Percentiles rank a stretch among this genome's conserved stretches.
Evolutionary conservation across 2,888 invertebrate species (phyloP).

Genomic region (Notodonta dromedarius): DNA sequence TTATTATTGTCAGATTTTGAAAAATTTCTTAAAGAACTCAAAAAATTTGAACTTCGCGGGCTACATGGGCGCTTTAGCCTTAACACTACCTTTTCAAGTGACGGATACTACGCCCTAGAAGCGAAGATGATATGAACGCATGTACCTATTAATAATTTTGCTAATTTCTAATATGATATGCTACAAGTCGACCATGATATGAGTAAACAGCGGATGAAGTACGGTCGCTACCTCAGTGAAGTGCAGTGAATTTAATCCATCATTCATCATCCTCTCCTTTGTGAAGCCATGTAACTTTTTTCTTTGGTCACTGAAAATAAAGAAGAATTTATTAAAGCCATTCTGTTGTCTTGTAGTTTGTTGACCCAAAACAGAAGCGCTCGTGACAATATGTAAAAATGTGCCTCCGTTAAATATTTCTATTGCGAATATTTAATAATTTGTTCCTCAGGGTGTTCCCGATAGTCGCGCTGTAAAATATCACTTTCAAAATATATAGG

Average conservation of each 20-base stretch:
- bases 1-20: too few species aligned
- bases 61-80: too few species aligned
- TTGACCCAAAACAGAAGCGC: too few species aligned
- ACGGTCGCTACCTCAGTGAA: constrained; percentile 83
- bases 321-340: not conserved
- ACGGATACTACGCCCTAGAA: not conserved
- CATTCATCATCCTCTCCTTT: constrained; percentile 77
- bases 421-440: too few species aligned
- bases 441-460: too few species aligned
- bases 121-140: constrained; percentile 38
- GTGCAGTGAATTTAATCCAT: constrained; percentile 86
- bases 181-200: constrained; percentile 84
- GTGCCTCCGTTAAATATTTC: too few species aligned
- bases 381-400: too few species aligned
- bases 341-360: too few species aligned
- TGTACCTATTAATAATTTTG: constrained; percentile 5
- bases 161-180: constrained; percentile 43
- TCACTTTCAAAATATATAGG: too few species aligned
- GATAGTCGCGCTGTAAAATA: too few species aligned
- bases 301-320: constrained; percentile 74
- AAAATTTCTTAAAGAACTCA: too few species aligned
- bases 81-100: not conserved
- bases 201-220: constrained; percentile 85
- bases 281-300: constrained; percentile 72
- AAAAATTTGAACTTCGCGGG: too few species aligned